phyloP scores from a whole-genome alignment of 1,140 invertebrate genomes.

The Varroa destructor region DNA sequence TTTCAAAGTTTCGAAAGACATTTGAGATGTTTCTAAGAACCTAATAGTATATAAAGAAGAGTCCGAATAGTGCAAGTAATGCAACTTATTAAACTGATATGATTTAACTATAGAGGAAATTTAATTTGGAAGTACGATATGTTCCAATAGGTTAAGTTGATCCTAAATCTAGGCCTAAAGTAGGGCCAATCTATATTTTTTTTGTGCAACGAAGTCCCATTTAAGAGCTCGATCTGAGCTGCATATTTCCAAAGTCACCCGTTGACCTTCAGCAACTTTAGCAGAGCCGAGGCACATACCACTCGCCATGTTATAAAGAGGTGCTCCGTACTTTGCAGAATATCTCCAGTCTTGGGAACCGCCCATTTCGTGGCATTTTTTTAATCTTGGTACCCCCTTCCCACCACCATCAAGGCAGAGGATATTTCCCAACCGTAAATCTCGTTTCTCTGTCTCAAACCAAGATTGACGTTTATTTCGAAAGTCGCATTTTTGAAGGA shows the following conservation, averaged over 20 bases:
- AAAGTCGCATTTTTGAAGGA: slow-evolving; percentile 53
- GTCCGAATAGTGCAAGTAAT: too few relatives aligned
- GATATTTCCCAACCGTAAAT: slow-evolving; percentile 67
- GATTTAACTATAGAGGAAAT: too few relatives aligned
- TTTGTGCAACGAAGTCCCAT: slow-evolving; percentile 33
- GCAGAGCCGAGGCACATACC: slow-evolving; percentile 58
- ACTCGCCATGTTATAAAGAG: slow-evolving; percentile 69
- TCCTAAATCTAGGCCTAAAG: too few relatives aligned
- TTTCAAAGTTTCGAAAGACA: too few relatives aligned
- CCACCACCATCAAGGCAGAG: slow-evolving; percentile 65
- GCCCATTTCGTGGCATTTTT: slow-evolving; percentile 82
- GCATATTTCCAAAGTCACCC: slow-evolving; percentile 38
- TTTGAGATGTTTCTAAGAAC: too few relatives aligned
- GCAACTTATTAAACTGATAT: too few relatives aligned
- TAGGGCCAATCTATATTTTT: neutral
- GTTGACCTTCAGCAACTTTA: slow-evolving; percentile 33
- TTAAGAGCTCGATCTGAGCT: slow-evolving; percentile 32
- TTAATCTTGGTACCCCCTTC: slow-evolving; percentile 50
- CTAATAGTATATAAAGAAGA: too few relatives aligned
- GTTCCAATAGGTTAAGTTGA: too few relatives aligned
- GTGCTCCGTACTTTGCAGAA: slow-evolving; percentile 51
- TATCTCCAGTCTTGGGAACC: slow-evolving; percentile 77
- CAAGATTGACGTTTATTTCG: slow-evolving; percentile 57
- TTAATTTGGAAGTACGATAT: too few relatives aligned
- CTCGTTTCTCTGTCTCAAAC: slow-evolving; percentile 69